Evolutionary conservation across 2,888 invertebrate genomes (phyloP).

Genomic region (Lochmaea crataegi): DNA sequence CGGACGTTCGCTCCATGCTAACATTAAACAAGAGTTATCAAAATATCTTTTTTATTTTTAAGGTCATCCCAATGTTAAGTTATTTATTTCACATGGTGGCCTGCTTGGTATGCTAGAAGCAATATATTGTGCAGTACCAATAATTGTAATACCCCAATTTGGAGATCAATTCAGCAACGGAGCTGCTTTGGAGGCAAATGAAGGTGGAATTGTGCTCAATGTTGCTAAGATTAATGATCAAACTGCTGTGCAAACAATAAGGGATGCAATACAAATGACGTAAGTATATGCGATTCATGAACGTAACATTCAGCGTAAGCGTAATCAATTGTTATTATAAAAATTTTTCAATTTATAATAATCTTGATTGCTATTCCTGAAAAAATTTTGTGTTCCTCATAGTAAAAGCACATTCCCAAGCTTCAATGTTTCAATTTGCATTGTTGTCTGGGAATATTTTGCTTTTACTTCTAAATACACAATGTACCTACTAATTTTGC

Average conservation of each 20-base stretch:
- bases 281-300: slow-evolving; percentile 59
- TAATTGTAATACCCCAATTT: slow-evolving; percentile 75
- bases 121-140: slow-evolving; percentile 74
- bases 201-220: slow-evolving; percentile 70
- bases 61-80: slow-evolving; percentile 77
- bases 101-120: slow-evolving; percentile 77
- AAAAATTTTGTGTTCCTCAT: no score
- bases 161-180: slow-evolving; percentile 79
- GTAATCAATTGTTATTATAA: no score
- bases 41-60: slow-evolving; percentile 35
- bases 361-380: no score
- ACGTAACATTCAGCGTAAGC: no score
- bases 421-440: no score
- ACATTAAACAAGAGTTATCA: no score
- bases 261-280: slow-evolving; percentile 70
- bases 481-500: no score
- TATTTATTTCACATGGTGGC: slow-evolving; percentile 77
- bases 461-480: no score
- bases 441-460: no score
- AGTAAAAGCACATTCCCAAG: no score
- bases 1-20: no score
- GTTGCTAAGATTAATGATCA: slow-evolving; percentile 70
- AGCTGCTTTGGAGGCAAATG: slow-evolving; percentile 70
- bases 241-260: slow-evolving; percentile 68
- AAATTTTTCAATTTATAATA: no score